These are phyloP conservation scores for Scaptomyza pallida DNA, from an alignment of 1,140 invertebrate genomes.

Conservation along the genomic window DNA sequence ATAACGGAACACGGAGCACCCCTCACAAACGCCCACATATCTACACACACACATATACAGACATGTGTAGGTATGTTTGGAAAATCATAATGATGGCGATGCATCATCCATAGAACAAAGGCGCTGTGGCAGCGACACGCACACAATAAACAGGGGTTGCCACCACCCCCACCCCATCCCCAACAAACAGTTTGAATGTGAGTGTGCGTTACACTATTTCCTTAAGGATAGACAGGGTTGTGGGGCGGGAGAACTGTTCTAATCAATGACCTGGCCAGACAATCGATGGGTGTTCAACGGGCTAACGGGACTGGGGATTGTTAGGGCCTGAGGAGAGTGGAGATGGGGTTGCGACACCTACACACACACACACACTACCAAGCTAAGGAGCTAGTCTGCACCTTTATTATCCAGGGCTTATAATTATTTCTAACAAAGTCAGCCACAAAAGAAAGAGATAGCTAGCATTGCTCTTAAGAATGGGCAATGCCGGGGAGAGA, in stretches of 20 bases:
- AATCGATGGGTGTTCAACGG: conserved; percentile 27
- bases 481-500: background rate
- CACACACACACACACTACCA: background rate
- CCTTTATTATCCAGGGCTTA: conserved; percentile 17
- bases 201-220: conserved; percentile 46
- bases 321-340: background rate
- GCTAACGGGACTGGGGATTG: background rate
- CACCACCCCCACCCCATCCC: too few species aligned
- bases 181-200: background rate
- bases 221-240: background rate
- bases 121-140: conserved; percentile 64
- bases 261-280: conserved; percentile 50
- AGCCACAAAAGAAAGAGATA: conserved; percentile 22
- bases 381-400: conserved; percentile 33
- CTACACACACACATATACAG: background rate
- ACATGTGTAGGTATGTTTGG: conserved; percentile 44
- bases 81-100: conserved; percentile 82
- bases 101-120: conserved; percentile 78
- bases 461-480: conserved; percentile 2
- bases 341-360: background rate
- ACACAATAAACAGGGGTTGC: conserved; percentile 55
- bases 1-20: conserved; percentile 4
- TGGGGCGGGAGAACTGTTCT: conserved; percentile 13
- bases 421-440: conserved; percentile 27
- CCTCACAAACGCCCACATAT: conserved; percentile 16